A percentile compares a stretch with the other conserved stretches of the same genome.
Conservation (phyloP, 37 sponge, comb jelly and placozoan species). For the Corticium candelabrum region DNA sequence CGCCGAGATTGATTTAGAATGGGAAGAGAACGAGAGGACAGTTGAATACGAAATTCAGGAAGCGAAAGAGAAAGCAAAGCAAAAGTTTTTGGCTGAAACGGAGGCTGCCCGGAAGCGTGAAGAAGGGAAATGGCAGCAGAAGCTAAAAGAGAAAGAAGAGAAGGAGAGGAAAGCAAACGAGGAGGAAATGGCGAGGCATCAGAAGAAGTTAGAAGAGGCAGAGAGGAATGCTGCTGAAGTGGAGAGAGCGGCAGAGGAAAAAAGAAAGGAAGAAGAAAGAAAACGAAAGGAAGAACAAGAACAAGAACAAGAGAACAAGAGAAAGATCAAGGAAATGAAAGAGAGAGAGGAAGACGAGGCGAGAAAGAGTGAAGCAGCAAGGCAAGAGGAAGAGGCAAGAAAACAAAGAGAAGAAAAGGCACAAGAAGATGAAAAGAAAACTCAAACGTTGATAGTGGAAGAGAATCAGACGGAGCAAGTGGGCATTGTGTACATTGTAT, state of each 20-base stretch:
- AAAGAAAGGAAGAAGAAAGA: neutral
- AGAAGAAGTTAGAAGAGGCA: neutral
- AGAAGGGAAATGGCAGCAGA: neutral
- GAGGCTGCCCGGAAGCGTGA: neutral
- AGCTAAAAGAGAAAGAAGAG: neutral
- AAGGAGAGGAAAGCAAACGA: neutral
- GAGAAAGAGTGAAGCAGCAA: neutral
- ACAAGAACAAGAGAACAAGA: neutral
- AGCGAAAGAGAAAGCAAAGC: neutral
- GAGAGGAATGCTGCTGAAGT: neutral
- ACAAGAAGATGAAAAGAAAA: neutral
- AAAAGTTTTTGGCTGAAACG: neutral
- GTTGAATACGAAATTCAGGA: neutral
- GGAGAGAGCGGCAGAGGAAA: neutral
- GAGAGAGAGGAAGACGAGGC: neutral
- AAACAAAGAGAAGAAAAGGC: neutral
- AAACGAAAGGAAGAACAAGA: neutral
- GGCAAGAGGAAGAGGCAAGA: neutral
- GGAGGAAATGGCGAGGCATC: too few relatives aligned
- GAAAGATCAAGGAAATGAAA: too few relatives aligned
- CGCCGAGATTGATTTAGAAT: neutral
- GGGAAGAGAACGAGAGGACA: neutral
- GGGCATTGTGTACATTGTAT: neutral
- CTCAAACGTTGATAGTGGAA: neutral
- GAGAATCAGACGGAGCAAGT: neutral